These are phyloP conservation scores for Gortyna flavago DNA, from an alignment of 2,888 invertebrate genomes.

Conservation along the genomic window DNA sequence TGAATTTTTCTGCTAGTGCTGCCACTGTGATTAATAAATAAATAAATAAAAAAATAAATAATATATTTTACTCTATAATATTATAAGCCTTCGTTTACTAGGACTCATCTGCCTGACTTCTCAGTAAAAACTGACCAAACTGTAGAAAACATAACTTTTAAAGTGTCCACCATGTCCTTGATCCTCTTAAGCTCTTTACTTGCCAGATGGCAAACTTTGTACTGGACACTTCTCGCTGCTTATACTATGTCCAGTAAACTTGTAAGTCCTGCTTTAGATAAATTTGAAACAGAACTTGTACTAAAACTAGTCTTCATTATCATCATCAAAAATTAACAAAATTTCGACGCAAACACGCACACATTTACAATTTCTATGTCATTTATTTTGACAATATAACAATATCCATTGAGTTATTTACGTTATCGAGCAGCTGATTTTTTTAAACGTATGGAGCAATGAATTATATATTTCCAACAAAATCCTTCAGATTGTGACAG, in stretches of 20 bases:
- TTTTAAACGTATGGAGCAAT: no score
- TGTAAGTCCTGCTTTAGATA: not conserved
- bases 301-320: not conserved
- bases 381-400: no score
- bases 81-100: not conserved
- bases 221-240: slow-evolving; percentile 3
- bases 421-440: no score
- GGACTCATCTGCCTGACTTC: not conserved
- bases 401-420: no score
- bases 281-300: not conserved
- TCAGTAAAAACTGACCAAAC: slow-evolving; percentile 23
- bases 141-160: slow-evolving; percentile 22
- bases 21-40: no score
- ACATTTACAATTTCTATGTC: no score
- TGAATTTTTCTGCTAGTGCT: no score
- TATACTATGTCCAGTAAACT: slow-evolving; percentile 15
- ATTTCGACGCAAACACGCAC: no score
- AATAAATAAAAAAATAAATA: no score
- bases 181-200: slow-evolving; percentile 42
- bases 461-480: no score
- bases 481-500: no score
- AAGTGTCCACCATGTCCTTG: slow-evolving; percentile 28
- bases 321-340: not conserved
- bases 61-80: no score
- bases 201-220: slow-evolving; percentile 44